Evolutionary conservation across 2,113 vertebrate genomes (phyloP), one percentile per base, ranked within the genome.

Genomic region (Corythoichthys intestinalis): DNA sequence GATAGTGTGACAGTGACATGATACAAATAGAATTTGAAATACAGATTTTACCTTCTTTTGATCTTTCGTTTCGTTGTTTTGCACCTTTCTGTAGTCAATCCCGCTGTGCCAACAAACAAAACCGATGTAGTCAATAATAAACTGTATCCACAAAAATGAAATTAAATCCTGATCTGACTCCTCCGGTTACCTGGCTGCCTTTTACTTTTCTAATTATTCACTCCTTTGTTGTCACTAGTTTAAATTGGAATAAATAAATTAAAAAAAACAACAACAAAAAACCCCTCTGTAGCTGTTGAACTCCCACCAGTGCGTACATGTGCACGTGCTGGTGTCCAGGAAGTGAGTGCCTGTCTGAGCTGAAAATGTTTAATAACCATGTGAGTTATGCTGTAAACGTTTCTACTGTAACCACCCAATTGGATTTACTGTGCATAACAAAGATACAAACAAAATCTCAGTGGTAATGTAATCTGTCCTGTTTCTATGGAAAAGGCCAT

Each of bases 401-500:
- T 15, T 61, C 14, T 3, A 44, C 12, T 0, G 9, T 66, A 67
- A 67, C 20, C 61, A 50, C 6, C 34, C 60, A 61, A 20, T 4
- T 39, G 17, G 56, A 14, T 64, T 65, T 46, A 48, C 53, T 46
- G n/a, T 34, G 35, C 28, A 34, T 44, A 68, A 63, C 44, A 54
- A 57, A 61, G 28, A 17, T 53, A 72, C 76, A 47, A 71, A 73
- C 77, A 69, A 65, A 52, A 65, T 58, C 53, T 53, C 75, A 71
- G 65, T 17, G 63, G 71, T 59, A 39, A 37, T 60, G 54, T 67
- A 49, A 65, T 71, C 66, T 64, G 5, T 71, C 2, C 28, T 66
- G 10, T 52, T 81, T 86, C 87, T 82, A 86, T 72, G 63, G 71
- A 48, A 14, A 44, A 48, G 54, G 58, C 48, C 66, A 74, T 91